phyloP scores from a whole-genome alignment of 2,113 vertebrate species.

The Ophiodon elongatus region DNA sequence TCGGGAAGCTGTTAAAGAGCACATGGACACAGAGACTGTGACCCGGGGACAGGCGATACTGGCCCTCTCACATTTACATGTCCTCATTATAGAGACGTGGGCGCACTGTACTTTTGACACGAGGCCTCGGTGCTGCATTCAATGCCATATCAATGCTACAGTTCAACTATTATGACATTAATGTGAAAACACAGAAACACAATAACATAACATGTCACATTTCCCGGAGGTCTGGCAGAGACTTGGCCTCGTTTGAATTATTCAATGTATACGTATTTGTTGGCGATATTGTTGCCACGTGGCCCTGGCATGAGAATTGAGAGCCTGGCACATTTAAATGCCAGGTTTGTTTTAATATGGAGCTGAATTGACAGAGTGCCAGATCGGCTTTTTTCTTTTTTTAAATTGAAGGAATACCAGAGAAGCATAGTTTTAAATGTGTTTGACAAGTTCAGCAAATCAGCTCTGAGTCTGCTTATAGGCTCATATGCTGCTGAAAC shows the following conservation, averaged over 20 bases:
- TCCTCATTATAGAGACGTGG: conserved; percentile 9
- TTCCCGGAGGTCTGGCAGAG: not conserved
- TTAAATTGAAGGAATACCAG: conserved; percentile 18
- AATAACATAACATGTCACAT: not conserved
- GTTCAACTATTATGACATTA: not conserved
- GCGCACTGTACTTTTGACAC: not conserved
- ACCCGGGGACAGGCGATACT: conserved; percentile 27
- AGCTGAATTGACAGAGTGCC: conserved; percentile 8
- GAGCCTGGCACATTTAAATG: conserved; percentile 24
- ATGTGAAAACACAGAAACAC: not conserved
- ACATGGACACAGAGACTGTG: conserved; percentile 11
- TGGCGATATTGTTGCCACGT: not conserved
- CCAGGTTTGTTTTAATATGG: conserved; percentile 25
- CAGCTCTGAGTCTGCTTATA: not conserved
- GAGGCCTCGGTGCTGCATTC: not conserved
- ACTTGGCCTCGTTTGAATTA: not conserved
- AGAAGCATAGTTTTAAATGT: not conserved
- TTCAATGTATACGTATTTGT: not conserved
- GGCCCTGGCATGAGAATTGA: not conserved
- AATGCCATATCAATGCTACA: not conserved
- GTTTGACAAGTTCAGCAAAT: conserved; percentile 56
- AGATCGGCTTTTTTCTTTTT: conserved; percentile 22
- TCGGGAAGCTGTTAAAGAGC: conserved; percentile 43
- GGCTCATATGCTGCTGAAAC: conserved; percentile 10
- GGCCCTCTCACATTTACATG: conserved; percentile 16